phyloP scores from a whole-genome alignment of 1,140 invertebrate species.

The Bilobella aurantiaca region DNA sequence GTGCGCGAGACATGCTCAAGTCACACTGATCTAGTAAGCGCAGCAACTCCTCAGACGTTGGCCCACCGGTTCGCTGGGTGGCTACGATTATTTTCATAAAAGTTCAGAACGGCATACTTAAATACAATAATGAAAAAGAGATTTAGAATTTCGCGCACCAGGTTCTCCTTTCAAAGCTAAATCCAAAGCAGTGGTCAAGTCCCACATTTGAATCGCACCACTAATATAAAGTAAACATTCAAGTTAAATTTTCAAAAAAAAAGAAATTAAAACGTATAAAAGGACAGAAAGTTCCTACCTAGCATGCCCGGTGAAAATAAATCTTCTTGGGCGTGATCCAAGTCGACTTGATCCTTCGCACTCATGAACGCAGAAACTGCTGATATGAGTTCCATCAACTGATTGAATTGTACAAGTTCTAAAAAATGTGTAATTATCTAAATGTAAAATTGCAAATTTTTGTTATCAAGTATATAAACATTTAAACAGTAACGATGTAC shows the following conservation, averaged over 20 bases:
- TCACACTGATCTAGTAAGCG: conserved; percentile 86
- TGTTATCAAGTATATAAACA: background rate
- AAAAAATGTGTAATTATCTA: conserved; percentile 31
- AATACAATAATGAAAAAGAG: background rate
- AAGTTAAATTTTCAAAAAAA: background rate
- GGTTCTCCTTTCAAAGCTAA: conserved; percentile 55
- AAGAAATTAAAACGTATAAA: background rate
- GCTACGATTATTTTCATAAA: too few species aligned
- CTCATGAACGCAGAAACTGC: conserved; percentile 91
- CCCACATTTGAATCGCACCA: conserved; percentile 96
- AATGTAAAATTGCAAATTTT: background rate
- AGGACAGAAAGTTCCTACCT: background rate
- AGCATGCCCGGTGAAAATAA: conserved; percentile 89
- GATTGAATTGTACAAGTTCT: conserved; percentile 91
- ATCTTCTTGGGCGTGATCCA: conserved; percentile 76
- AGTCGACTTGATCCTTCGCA: conserved; percentile 88
- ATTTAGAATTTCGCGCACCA: conserved; percentile 41
- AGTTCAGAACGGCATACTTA: too few species aligned
- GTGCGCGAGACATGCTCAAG: conserved; percentile 67
- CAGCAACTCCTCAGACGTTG: conserved; percentile 77
- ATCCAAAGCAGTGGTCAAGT: conserved; percentile 88
- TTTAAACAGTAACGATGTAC: conserved; percentile 9
- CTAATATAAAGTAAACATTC: conserved; percentile 44
- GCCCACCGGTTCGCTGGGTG: conserved; percentile 61
- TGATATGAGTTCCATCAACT: conserved; percentile 87